A percentile compares a stretch with the other conserved stretches of the same genome.
phyloP scores from a whole-genome alignment of 2,113 vertebrate genomes.

The Genyomyrus donnyi region DNA sequence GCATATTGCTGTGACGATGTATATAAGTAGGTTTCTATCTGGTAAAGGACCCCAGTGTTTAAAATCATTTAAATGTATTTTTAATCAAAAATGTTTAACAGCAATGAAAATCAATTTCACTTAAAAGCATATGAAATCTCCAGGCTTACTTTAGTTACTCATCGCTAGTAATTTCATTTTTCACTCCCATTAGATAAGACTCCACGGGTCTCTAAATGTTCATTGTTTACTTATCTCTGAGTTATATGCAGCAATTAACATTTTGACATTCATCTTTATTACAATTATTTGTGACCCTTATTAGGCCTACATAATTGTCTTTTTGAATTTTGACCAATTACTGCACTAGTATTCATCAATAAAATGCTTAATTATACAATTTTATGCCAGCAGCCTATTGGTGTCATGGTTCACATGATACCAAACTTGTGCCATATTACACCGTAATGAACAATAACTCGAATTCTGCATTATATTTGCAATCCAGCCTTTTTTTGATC shows the following conservation, averaged over 20 bases:
- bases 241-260: neutral
- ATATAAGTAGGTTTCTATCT: neutral
- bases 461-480: neutral
- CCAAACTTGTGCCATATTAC: neutral
- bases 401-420: neutral
- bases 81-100: neutral
- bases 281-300: neutral
- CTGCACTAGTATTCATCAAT: neutral
- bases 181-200: neutral
- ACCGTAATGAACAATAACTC: neutral
- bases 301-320: neutral
- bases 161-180: neutral
- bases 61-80: neutral
- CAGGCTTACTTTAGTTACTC: neutral
- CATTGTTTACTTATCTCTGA: neutral
- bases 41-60: neutral
- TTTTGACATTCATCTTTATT: neutral
- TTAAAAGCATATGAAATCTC: neutral
- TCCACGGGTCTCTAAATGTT: neutral
- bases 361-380: neutral
- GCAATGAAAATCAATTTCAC: neutral
- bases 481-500: neutral
- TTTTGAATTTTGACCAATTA: neutral
- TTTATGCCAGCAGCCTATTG: neutral
- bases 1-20: neutral